Evolutionary conservation across 2,113 vertebrate species (phyloP).

Genomic region (Typhlomys cinereus): DNA sequence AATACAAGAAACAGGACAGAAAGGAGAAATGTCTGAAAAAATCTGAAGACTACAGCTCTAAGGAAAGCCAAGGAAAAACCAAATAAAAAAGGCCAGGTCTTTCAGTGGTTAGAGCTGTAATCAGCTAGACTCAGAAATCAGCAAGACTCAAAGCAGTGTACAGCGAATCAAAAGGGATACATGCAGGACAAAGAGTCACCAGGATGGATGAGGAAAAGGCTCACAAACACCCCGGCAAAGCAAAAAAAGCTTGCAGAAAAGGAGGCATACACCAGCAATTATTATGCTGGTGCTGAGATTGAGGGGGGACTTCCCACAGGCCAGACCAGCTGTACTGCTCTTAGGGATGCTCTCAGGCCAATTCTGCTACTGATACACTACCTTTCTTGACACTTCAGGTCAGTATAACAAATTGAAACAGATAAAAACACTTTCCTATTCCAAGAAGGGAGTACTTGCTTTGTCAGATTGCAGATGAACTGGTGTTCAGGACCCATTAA

Average conservation of each 20-base stretch:
- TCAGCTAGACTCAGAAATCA: slow-evolving; percentile 93
- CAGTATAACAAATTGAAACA: neutral
- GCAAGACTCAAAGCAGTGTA: slow-evolving; percentile 93
- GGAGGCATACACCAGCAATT: slow-evolving; percentile 92
- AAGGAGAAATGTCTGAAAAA: slow-evolving; percentile 93
- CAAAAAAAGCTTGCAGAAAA: slow-evolving; percentile 90
- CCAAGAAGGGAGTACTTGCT: neutral
- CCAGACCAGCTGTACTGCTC: neutral
- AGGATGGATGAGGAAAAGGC: slow-evolving; percentile 91
- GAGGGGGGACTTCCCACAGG: slow-evolving; percentile 88
- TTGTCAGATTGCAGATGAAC: neutral
- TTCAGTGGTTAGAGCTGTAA: slow-evolving; percentile 90
- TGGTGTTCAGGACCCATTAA: neutral
- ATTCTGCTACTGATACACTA: neutral
- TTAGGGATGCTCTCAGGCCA: neutral
- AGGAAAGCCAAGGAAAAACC: slow-evolving; percentile 91
- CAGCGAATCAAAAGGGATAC: slow-evolving; percentile 92
- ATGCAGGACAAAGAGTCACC: slow-evolving; percentile 88
- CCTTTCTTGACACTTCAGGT: neutral
- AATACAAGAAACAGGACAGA: slow-evolving; percentile 94
- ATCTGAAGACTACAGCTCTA: slow-evolving; percentile 91
- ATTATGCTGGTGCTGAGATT: slow-evolving; percentile 90
- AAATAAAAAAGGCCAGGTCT: slow-evolving; percentile 94
- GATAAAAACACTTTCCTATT: neutral
- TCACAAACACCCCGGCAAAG: slow-evolving; percentile 92